phyloP scores from a whole-genome alignment of 2,797 vertebrate genomes.

The Ceyx erithaca region DNA sequence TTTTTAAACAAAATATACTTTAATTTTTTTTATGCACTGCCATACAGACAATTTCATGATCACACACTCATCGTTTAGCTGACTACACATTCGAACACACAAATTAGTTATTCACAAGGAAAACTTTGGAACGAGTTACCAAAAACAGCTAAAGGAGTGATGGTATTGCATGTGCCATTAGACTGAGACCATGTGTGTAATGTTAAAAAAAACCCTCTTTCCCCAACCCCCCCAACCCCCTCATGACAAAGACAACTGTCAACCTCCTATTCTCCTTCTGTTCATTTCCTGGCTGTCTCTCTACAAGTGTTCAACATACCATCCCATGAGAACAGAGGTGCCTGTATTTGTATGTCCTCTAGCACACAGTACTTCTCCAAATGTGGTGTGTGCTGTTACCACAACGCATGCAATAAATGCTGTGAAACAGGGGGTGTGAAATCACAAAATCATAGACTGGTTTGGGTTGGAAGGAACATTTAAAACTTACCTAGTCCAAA shows the following conservation, averaged over 20 bases:
- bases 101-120: not conserved
- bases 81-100: not conserved
- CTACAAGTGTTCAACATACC: rapidly evolving
- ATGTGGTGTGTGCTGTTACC: not conserved
- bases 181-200: not conserved
- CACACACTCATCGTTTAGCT: not conserved
- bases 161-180: not conserved
- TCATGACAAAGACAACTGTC: not conserved
- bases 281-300: not conserved
- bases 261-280: not conserved
- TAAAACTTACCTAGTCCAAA: not conserved
- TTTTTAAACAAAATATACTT: slow-evolving; percentile 14
- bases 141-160: not conserved
- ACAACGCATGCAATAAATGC: rapidly evolving
- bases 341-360: not conserved
- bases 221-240: too few relatives aligned
- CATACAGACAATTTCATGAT: not conserved
- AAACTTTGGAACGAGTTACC: slow-evolving; percentile 22
- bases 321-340: not conserved
- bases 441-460: not conserved
- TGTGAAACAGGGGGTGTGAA: not conserved
- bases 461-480: not conserved
- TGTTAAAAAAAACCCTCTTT: not conserved
- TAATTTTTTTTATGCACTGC: slow-evolving; percentile 1
- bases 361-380: rapidly evolving